Evolutionary conservation across 30 jellyfish, hydroid and myxozoan genomes (phyloP).

Genomic region (Pseudorhiza aurosa): DNA sequence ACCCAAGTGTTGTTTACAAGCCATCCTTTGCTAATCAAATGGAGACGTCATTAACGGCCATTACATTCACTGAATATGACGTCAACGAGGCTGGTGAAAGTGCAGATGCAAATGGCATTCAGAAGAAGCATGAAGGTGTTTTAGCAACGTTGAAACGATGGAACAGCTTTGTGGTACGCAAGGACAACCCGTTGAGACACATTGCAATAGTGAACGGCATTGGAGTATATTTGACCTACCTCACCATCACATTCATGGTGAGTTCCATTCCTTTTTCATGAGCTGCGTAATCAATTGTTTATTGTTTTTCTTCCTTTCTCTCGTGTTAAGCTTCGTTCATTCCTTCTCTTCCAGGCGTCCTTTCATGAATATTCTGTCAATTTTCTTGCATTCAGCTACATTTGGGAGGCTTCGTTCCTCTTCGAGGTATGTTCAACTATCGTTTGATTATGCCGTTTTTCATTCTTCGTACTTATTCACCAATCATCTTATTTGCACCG

Average conservation of each 20-base stretch:
- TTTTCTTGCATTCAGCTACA: conserved; percentile 12
- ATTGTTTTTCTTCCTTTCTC: too few species aligned
- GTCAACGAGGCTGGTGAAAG: neutral
- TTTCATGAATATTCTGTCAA: conserved; percentile 38
- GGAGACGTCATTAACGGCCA: too few species aligned
- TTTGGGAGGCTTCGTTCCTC: conserved; percentile 70
- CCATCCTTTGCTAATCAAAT: too few species aligned
- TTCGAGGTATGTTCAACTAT: conserved; percentile 55
- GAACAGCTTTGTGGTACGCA: conserved; percentile 53
- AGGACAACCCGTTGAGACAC: conserved; percentile 41
- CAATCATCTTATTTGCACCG: too few species aligned
- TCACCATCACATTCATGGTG: conserved; percentile 75
- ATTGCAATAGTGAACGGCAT: conserved; percentile 39
- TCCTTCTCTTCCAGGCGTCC: conserved; percentile 48
- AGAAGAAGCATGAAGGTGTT: neutral
- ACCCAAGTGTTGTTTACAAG: too few species aligned
- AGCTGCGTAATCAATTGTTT: too few species aligned
- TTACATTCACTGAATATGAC: too few species aligned
- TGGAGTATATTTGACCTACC: conserved; percentile 45
- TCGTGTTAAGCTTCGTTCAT: too few species aligned
- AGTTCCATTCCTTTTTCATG: too few species aligned
- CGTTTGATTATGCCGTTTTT: too few species aligned
- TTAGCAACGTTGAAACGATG: conserved; percentile 6
- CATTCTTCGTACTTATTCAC: too few species aligned
- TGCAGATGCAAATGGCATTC: neutral